phyloP scores from a whole-genome alignment of 2,888 invertebrate genomes.

The Hyposoter dolosus region DNA sequence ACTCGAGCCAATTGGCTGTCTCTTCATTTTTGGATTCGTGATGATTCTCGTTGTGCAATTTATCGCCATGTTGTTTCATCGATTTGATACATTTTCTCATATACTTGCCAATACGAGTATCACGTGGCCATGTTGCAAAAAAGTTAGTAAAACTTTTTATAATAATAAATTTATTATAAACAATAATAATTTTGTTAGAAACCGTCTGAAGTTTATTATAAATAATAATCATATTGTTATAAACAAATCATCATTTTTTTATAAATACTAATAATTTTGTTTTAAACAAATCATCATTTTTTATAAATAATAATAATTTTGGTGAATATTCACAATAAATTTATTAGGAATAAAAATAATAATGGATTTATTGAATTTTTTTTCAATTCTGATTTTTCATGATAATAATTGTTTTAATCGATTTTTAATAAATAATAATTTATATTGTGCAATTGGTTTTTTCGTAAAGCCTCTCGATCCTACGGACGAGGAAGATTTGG shows the following conservation, averaged over 20 bases:
- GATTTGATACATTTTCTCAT: conserved; percentile 88
- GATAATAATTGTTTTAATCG: background rate
- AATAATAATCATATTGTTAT: too few relatives aligned
- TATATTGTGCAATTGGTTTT: background rate
- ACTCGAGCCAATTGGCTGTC: conserved; percentile 87
- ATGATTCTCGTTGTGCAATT: conserved; percentile 88
- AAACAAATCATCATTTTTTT: too few relatives aligned
- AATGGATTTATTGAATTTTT: background rate
- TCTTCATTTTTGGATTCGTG: conserved; percentile 88
- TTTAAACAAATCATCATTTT: too few relatives aligned
- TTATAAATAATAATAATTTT: background rate
- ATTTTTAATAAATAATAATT: background rate
- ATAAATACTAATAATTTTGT: too few relatives aligned
- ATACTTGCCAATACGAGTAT: conserved; percentile 95
- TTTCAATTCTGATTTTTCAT: background rate
- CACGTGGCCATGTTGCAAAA: conserved; percentile 91
- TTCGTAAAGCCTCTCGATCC: conserved; percentile 89
- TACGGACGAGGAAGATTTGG: conserved; percentile 91
- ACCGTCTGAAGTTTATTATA: too few relatives aligned
- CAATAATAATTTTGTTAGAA: too few relatives aligned
- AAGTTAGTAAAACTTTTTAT: conserved; percentile 86
- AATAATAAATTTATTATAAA: background rate
- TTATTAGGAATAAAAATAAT: background rate
- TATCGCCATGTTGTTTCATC: conserved; percentile 88
- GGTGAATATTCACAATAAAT: too few relatives aligned